phyloP scores from a whole-genome alignment of 2,797 vertebrate species.

The Rhinoraja longicauda region DNA sequence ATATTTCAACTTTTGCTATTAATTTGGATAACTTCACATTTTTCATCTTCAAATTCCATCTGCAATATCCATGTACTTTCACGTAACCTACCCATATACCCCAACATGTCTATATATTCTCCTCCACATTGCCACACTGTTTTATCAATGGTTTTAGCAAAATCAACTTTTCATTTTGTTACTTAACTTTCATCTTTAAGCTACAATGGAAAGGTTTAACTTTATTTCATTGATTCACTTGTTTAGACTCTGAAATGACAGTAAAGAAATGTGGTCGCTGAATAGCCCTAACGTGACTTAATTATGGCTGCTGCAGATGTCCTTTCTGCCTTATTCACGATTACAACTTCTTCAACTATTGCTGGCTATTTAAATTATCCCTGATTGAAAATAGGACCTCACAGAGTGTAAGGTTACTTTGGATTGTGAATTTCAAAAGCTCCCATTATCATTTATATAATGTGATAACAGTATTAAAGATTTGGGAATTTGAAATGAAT shows the following conservation, averaged over 20 bases:
- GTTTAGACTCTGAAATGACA: background rate
- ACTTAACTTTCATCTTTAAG: background rate
- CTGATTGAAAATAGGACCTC: background rate
- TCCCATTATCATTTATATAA: background rate
- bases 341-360: background rate
- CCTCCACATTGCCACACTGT: no score
- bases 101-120: no score
- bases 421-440: background rate
- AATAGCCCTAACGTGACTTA: background rate
- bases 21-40: no score
- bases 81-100: no score
- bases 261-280: background rate
- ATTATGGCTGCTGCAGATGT: background rate
- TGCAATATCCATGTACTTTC: no score
- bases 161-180: background rate
- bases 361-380: conserved; percentile 21
- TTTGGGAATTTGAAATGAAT: background rate
- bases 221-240: background rate
- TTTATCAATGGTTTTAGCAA: background rate
- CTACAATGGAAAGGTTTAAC: background rate
- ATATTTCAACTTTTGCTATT: no score
- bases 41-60: no score
- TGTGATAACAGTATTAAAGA: background rate
- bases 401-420: background rate
- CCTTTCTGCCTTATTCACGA: background rate